Evolutionary conservation across 2,888 invertebrate species (phyloP), one percentile per base, ranked within the genome.

Genomic region (Cetonia aurata): DNA sequence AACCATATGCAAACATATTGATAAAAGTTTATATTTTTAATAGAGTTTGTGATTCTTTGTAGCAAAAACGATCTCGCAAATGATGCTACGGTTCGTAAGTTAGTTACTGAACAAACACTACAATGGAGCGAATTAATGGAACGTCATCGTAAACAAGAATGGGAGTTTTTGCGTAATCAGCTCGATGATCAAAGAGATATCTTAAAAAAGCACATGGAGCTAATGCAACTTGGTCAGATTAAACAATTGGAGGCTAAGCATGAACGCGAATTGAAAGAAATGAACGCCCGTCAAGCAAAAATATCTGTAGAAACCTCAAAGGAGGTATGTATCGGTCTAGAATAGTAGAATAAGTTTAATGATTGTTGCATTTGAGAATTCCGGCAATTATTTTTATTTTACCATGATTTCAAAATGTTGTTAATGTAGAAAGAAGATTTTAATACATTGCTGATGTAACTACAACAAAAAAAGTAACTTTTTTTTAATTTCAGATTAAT

Each of bases 291-390:
- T 68, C 99, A 99, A 85, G 97, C 98, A 3, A 98, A 97, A 86
- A 91, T 95, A 79, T 98, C 98, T 60, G 96, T 99, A 78, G 99
- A 99, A 84, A 98, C 98, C 17, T 95, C 95, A 82, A 96, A 96
- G 86, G 96, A 96, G 82, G 97, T 99, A 55, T 73, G 70, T 37
- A 37, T 37, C 37, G 4, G 8, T 1, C 10, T 37, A 37, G 37
- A 37, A 8, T 37, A 37, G 2, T 10, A 8, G 4, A 6, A 33
- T 8, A 37, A 1, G 6, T 37, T 37, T 37, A 37, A 10, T 59
- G 37, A 60, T 31, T 57, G 25, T 57, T 31, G 15, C 1, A n/a
- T 57, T 57, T 9, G 6, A 33, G 37, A 25, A 37, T 37, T 37
- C 8, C 10, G 6, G 33, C 6, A 33, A 33, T n/a, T n/a, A n/a